Evolutionary conservation across 1,140 invertebrate genomes (phyloP).

Genomic region (Atta cephalotes): DNA sequence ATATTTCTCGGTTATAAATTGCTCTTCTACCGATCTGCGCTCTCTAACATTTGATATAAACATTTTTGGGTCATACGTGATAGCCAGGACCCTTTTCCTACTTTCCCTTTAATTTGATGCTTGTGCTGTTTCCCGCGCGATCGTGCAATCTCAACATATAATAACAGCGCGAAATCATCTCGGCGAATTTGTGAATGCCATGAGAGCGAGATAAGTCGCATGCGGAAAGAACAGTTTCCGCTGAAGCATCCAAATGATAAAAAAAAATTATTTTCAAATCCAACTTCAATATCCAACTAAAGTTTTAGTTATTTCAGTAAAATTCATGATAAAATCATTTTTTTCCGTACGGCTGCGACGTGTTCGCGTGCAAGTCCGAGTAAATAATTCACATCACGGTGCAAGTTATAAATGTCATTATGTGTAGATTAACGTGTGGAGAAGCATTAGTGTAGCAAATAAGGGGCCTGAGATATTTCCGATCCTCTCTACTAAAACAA

Average conservation of each 20-base stretch:
- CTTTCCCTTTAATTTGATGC: not conserved
- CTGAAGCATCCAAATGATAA: too few species aligned
- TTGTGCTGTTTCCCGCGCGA: not conserved
- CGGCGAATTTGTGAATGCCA: not conserved
- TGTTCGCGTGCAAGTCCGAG: not conserved
- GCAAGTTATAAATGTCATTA: slow-evolving; percentile 56
- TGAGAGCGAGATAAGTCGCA: not conserved
- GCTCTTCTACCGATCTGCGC: not conserved
- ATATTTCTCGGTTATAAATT: slow-evolving; percentile 7
- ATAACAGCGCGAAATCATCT: not conserved
- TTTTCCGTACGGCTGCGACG: not conserved
- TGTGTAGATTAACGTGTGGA: not conserved
- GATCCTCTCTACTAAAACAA: not conserved
- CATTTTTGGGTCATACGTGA: not conserved
- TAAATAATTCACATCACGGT: slow-evolving; percentile 43
- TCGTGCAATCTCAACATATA: not conserved
- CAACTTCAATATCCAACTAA: too few species aligned
- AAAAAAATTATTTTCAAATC: too few species aligned
- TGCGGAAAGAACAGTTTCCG: too few species aligned
- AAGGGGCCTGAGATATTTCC: not conserved
- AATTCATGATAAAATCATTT: too few species aligned
- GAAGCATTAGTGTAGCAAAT: slow-evolving; percentile 25
- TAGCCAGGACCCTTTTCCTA: not conserved
- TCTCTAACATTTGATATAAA: not conserved
- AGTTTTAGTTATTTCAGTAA: too few species aligned